Evolutionary conservation across 2,797 vertebrate species (phyloP), one percentile per base, ranked within the genome.

Genomic region (Rhinoraja longicauda): DNA sequence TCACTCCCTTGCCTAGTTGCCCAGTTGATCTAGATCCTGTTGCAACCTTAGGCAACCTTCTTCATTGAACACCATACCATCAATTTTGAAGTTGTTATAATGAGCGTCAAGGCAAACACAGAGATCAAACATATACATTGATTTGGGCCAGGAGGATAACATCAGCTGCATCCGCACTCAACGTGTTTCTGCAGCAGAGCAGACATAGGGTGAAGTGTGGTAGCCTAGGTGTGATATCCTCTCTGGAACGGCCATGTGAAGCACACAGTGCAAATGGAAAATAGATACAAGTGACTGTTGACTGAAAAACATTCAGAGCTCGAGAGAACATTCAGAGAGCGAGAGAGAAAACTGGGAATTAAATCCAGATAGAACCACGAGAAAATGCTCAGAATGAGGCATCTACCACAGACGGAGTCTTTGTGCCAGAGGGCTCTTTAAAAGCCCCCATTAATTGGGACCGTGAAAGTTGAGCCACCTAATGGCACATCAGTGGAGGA

Each of bases 401-500:
- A n/a, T 86, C 26, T 86, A 15, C 9, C 57, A 62, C 7, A 26
- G 57, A 86, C 57, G 7, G 57, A 53, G 5, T 10, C 59, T 84
- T 84, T 84, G 57, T 84, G 53, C 13, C 81, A n/a, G 45, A 7
- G 26, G 53, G 26, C 82, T 86, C 26, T 62, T 86, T 62, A 86
- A 62, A 62, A 86, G 26, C 29, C 29, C 17, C 82, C 82, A 86
- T n/a, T 62, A 86, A 86, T 57, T 86, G 26, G 4, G 82, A 13
- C 13, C 59, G 57, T 86, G 82, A 62, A 86, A 84, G 81, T 10
- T 13, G 13, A 86, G 29, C 82, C 82, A 59, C 29, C 36, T 86
- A 86, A 86, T 86, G 82, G 57, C 82, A 62, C 57, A 86, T 86
- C 82, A 86, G 57, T 62, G 1, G 82, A 86, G 57, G 57, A 86